These are phyloP conservation scores for Yponomeuta evonymella DNA, from an alignment of 2,888 invertebrate species.

Conservation along the genomic window DNA sequence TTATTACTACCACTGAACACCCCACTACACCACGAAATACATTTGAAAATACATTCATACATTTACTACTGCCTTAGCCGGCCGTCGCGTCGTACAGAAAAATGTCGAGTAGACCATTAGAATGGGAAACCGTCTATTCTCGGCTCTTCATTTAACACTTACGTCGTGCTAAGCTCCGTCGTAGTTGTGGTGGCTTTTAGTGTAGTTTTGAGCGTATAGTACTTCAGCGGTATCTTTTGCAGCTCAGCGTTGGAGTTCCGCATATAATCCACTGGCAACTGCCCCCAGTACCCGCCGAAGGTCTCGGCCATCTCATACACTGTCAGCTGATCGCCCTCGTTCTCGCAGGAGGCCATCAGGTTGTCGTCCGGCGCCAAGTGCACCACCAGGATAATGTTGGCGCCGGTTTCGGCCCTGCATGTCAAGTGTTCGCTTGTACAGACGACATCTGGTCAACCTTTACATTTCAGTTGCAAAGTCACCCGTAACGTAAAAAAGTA, in stretches of 20 bases:
- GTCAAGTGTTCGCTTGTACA: no score
- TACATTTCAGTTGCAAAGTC: no score
- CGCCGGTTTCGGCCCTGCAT: conserved; percentile 53
- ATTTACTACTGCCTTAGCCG: no score
- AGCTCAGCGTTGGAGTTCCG: background rate
- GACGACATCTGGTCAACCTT: no score
- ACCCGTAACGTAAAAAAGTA: no score
- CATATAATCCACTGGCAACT: conserved; percentile 17
- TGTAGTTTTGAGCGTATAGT: background rate
- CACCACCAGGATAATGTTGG: conserved; percentile 54
- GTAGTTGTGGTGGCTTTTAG: background rate
- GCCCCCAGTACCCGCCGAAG: conserved; percentile 64
- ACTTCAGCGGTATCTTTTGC: background rate
- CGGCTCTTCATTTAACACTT: background rate
- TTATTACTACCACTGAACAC: no score
- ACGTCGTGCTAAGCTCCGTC: background rate
- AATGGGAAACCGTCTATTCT: no score
- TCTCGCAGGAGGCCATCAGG: conserved; percentile 34
- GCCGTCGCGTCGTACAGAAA: no score
- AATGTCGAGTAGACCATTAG: no score
- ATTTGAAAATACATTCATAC: no score
- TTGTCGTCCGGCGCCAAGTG: conserved; percentile 33
- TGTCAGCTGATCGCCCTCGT: conserved; percentile 40
- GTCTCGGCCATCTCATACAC: conserved; percentile 60
- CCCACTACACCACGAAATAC: no score